Evolutionary conservation across 2,797 vertebrate genomes (phyloP), one percentile per base, ranked within the genome.

Genomic region (Peromyscus melanophrys): DNA sequence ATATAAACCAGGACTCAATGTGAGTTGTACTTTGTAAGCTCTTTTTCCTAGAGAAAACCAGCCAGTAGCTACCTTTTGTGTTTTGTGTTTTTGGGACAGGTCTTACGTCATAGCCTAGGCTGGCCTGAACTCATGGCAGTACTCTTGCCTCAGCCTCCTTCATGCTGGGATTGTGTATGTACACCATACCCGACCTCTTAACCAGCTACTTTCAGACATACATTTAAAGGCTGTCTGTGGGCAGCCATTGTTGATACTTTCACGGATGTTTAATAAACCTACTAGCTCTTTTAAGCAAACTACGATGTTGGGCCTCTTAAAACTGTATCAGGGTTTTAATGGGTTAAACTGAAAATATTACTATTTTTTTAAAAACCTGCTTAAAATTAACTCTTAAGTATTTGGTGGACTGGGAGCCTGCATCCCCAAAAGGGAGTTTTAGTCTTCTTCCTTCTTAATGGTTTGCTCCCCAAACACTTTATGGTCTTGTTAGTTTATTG

Each of bases 311-410:
- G 43, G 31, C 14, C 84, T 85, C 88, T 92, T 55, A 63, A 84
- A 96, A 67, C 1, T 13, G 49, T 83, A 96, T 86, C 12, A 83
- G 40, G 19, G 78, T 92, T 92, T 94, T 95, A 92, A 34, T 94
- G 43, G 40, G 84, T 93, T 95, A 82, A 95, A 77, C 4, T 75
- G 65, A 76, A 77, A 89, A 84, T 25, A 73, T 46, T 82, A 27
- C 23, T 96, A 65, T 73, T 95, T 21, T 8, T 95, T 21, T 1
- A 25, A 71, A 61, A 71, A 88, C 16, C 29, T 89, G 40, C 69
- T 93, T 96, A 61, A 94, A 90, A 34, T 89, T 76, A 84, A 93
- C 89, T 96, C 31, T 16, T 80, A 94, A 95, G 9, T 46, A 61
- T 27, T 78, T 78, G 46, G 4, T 10, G 25, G 13, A 11, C 23